Base-by-base conservation (phyloP, 2,797 vertebrate species). In the Molossus molossus region DNA sequence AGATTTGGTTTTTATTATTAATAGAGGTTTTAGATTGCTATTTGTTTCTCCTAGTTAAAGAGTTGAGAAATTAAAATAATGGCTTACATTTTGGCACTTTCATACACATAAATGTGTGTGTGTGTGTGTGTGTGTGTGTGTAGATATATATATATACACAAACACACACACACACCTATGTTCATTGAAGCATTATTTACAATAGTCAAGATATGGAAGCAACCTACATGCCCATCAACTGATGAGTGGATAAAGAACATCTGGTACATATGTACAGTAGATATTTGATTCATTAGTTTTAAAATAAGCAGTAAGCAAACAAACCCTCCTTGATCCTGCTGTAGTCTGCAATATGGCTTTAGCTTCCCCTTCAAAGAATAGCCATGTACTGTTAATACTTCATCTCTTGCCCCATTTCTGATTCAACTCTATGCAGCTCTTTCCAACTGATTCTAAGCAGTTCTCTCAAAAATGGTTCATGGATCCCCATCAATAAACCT, bases 61-160 rank as follows among this genome's bases (percentile, higher is more conserved):
- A 88, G 53, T 75, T 57, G 48, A 84, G 6, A 90, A 84, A 93
- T n/a, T 89, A 6, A 89, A 91, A 72, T 53, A 69, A 48, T 64
- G n/a, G 14, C n/a, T 1, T 72, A 29, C 8, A 33, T 7, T 21
- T 21, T 65, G 8, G 29, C 6, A 48, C 3, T 65, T 4, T 3
- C 67, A 82, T 25, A 33, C 6, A 40, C 6, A 45, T 55, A 81
- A 91, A 69, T 15, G 3, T 45, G 3, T 45, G 6, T 45, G 6
- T 45, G 6, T 45, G 40, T 45, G 40, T 45, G 6, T 45, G 6
- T 45, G 40, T 45, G 40, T 45, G 6, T 45, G 4, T 3, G 4
- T 45, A 45, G 1, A 45, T 45, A 45, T 45, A 45, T 45, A 45
- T 45, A 45, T 45, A 45, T 3, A 45, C 3, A 45, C 40, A 45